These are phyloP conservation scores for Acrocephalus kingi DNA, from an alignment of 2,113 vertebrate species.

Conservation along the genomic window DNA sequence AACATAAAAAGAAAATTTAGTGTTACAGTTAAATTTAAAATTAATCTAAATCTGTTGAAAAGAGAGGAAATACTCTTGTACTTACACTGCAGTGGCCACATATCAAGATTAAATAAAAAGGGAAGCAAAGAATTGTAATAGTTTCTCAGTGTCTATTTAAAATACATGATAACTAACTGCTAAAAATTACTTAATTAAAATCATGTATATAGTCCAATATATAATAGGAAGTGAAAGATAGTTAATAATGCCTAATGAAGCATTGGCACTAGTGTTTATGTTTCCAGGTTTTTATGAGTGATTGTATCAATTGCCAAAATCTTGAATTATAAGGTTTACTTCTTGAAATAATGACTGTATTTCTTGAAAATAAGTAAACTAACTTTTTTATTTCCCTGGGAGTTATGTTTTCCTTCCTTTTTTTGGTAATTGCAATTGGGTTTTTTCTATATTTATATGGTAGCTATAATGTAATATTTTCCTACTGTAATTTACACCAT, in stretches of 20 bases:
- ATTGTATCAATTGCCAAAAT: neutral
- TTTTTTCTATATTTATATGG: neutral
- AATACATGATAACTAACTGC: neutral
- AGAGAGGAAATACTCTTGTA: neutral
- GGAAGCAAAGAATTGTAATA: neutral
- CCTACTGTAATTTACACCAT: neutral
- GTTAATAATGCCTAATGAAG: neutral
- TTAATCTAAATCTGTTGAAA: neutral
- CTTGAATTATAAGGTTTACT: neutral
- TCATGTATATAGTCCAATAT: neutral
- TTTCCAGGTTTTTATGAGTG: neutral
- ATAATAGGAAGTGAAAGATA: neutral
- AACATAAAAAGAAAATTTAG: neutral
- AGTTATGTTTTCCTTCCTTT: neutral
- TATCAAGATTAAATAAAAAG: neutral
- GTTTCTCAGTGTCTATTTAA: neutral
- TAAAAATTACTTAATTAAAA: neutral
- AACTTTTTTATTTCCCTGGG: fast-evolving
- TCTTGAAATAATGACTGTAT: neutral
- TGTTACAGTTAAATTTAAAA: neutral
- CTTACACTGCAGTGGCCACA: neutral
- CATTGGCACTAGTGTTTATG: neutral
- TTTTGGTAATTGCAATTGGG: neutral
- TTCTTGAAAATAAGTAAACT: neutral
- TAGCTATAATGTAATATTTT: neutral